Evolutionary conservation across 64 coral and sea anemone species (phyloP).

Genomic region (Actinia tenebrosa): DNA sequence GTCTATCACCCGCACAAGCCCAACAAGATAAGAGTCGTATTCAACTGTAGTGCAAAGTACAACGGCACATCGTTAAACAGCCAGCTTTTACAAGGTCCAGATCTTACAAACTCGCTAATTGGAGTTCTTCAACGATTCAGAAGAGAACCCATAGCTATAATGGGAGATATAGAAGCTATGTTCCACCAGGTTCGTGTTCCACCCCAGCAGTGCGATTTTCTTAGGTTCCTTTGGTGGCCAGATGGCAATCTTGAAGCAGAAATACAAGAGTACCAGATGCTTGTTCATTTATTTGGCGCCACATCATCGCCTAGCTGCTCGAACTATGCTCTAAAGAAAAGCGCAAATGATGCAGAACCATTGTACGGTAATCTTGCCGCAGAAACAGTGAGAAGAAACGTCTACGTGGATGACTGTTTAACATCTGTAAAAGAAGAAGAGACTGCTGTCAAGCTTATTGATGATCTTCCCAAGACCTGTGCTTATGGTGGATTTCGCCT

Average conservation of each 20-base stretch:
- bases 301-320: slow-evolving; percentile 24
- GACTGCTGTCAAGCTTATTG: slow-evolving; percentile 4
- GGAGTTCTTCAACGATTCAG: slow-evolving; percentile 44
- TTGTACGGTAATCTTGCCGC: slow-evolving; percentile 5
- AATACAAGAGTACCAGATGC: slow-evolving; percentile 37
- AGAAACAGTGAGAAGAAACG: slow-evolving; percentile 16
- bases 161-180: slow-evolving; percentile 37
- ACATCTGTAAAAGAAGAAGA: not conserved
- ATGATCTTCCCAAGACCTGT: slow-evolving; percentile 9
- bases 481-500: slow-evolving; percentile 31
- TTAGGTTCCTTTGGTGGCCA: slow-evolving; percentile 68
- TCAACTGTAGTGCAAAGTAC: slow-evolving; percentile 44
- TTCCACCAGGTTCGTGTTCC: slow-evolving; percentile 53
- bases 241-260: slow-evolving; percentile 25
- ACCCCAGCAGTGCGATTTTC: slow-evolving; percentile 26
- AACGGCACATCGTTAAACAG: slow-evolving; percentile 39
- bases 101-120: slow-evolving; percentile 33
- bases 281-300: slow-evolving; percentile 49
- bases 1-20: slow-evolving; percentile 39
- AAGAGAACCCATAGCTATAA: slow-evolving; percentile 15
- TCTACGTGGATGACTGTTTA: slow-evolving; percentile 30
- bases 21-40: slow-evolving; percentile 31
- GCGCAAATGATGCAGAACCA: slow-evolving; percentile 7
- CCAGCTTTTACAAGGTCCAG: slow-evolving; percentile 40
- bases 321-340: slow-evolving; percentile 16